Evolutionary conservation across 1,140 invertebrate genomes (phyloP).

Genomic region (Leucophenga varia): DNA sequence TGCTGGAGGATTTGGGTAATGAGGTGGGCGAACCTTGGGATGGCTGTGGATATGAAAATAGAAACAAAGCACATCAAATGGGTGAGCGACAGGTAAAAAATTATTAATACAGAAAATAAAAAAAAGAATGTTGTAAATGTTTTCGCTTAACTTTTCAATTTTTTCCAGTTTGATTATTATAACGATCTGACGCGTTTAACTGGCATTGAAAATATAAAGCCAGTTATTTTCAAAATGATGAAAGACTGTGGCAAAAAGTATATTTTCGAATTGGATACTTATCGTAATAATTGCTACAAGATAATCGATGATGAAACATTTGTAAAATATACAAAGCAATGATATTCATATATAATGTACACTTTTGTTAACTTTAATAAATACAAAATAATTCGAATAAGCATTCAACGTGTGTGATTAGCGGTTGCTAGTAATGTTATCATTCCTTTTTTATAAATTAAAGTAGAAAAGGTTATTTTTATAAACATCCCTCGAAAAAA

Average conservation of each 20-base stretch:
- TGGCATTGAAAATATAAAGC: conserved; percentile 63
- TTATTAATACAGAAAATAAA: background rate
- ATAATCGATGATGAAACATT: conserved; percentile 67
- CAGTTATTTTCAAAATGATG: conserved; percentile 69
- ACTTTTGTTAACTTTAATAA: too few species aligned
- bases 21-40: conserved; percentile 63
- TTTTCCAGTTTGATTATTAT: conserved; percentile 68
- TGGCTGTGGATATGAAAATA: conserved; percentile 59
- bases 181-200: conserved; percentile 67
- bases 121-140: background rate
- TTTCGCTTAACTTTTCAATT: too few species aligned
- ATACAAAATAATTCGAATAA: too few species aligned
- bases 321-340: conserved; percentile 33
- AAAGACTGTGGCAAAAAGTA: conserved; percentile 68
- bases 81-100: conserved; percentile 64
- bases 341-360: too few species aligned
- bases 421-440: too few species aligned
- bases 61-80: conserved; percentile 74
- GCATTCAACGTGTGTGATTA: too few species aligned
- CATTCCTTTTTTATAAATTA: too few species aligned
- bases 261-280: conserved; percentile 65
- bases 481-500: background rate
- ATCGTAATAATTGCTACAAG: conserved; percentile 65
- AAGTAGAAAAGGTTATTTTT: too few species aligned
- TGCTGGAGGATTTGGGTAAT: conserved; percentile 66